A percentile compares a stretch with the other conserved stretches of the same genome.
phyloP scores from a whole-genome alignment of 2,113 vertebrate genomes.

The Aplodontia rufa region DNA sequence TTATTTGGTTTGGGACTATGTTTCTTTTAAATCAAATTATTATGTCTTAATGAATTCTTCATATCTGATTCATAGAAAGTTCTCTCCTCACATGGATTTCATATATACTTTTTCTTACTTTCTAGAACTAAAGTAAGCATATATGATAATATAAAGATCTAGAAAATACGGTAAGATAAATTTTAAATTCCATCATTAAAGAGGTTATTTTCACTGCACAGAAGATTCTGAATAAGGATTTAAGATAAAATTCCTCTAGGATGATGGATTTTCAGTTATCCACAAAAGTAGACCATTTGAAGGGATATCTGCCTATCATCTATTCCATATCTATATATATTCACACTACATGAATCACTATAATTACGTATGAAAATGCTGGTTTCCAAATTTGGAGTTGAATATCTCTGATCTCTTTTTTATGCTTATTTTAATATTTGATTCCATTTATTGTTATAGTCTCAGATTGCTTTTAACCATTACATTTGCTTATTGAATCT shows the following conservation, averaged over 20 bases:
- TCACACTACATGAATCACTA: neutral
- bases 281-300: too few species aligned
- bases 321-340: neutral
- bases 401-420: neutral
- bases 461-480: neutral
- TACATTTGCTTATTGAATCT: neutral
- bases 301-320: too few species aligned
- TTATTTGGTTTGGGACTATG: neutral
- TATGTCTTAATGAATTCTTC: neutral
- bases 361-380: neutral
- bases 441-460: neutral
- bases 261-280: too few species aligned
- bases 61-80: neutral
- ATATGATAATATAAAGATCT: neutral
- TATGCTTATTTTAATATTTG: too few species aligned
- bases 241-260: neutral
- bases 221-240: neutral
- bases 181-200: neutral
- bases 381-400: neutral
- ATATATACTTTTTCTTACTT: neutral
- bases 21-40: neutral
- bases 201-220: neutral
- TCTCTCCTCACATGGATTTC: neutral
- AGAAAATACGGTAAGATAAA: neutral
- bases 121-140: neutral